Conservation (phyloP, 2,888 invertebrate genomes). For the Hypomecis punctinalis region DNA sequence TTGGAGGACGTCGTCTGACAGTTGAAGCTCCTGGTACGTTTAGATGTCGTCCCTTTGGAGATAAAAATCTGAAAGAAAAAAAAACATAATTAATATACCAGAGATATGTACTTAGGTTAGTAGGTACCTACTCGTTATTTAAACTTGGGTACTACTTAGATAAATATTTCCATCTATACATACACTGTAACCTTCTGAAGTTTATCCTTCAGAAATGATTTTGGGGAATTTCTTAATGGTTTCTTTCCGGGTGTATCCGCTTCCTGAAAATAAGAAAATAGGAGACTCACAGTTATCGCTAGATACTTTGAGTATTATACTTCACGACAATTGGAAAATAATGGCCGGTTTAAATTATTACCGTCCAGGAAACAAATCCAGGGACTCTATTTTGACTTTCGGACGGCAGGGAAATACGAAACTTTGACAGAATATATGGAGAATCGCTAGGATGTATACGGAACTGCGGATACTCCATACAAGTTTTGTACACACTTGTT, state of each 20-base stretch:
- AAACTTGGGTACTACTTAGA: neutral
- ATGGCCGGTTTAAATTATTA: too few species aligned
- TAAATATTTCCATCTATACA: conserved; percentile 20
- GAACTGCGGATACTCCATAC: too few species aligned
- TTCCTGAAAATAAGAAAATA: conserved; percentile 20
- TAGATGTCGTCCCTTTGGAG: conserved; percentile 52
- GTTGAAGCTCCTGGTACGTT: conserved; percentile 43
- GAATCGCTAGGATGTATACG: too few species aligned
- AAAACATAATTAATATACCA: neutral
- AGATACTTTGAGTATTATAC: neutral
- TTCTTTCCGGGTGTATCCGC: conserved; percentile 8
- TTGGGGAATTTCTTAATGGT: neutral
- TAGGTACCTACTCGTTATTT: too few species aligned
- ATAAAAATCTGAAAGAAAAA: conserved; percentile 47
- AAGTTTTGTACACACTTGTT: too few species aligned
- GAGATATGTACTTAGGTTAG: too few species aligned
- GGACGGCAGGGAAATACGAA: too few species aligned
- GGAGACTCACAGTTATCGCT: neutral
- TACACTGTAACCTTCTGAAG: conserved; percentile 39
- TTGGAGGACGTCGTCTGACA: conserved; percentile 33
- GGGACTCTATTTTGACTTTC: too few species aligned
- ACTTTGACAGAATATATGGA: too few species aligned
- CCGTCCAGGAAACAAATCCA: too few species aligned
- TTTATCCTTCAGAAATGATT: conserved; percentile 26
- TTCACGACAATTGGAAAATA: neutral